These are phyloP conservation scores for Cnemophilus loriae DNA, from an alignment of 2,113 vertebrate genomes.

Conservation along the genomic window DNA sequence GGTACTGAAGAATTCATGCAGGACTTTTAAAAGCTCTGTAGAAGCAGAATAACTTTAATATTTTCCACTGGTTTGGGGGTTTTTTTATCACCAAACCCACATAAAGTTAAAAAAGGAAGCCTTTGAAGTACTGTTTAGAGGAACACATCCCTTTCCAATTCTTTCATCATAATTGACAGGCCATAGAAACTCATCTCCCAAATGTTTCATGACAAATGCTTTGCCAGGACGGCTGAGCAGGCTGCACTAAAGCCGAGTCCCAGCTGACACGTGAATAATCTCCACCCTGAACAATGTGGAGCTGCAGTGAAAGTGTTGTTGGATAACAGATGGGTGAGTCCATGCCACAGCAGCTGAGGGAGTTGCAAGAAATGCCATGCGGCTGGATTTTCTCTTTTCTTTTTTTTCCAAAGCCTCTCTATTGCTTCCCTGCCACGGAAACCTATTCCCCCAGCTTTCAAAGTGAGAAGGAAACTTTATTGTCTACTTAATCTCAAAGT, in stretches of 20 bases:
- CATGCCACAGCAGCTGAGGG: slow-evolving; percentile 4
- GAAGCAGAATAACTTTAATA: neutral
- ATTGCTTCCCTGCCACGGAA: neutral
- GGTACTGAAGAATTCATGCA: neutral
- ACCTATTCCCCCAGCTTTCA: slow-evolving; percentile 37
- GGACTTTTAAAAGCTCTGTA: neutral
- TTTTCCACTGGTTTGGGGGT: neutral
- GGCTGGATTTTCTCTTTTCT: neutral
- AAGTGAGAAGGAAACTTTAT: slow-evolving; percentile 44
- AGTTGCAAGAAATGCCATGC: slow-evolving; percentile 14
- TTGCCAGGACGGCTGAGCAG: slow-evolving; percentile 7
- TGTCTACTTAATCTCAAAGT: slow-evolving; percentile 33
- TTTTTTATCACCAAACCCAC: neutral
- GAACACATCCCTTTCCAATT: neutral
- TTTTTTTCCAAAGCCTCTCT: neutral
- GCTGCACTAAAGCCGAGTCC: slow-evolving; percentile 2
- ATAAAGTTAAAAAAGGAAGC: neutral
- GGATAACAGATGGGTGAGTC: slow-evolving; percentile 46
- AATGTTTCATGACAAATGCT: slow-evolving; percentile 43
- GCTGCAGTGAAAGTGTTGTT: neutral
- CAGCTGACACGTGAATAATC: slow-evolving; percentile 45
- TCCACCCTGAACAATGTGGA: slow-evolving; percentile 28
- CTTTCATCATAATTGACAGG: slow-evolving; percentile 33
- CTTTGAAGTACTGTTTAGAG: neutral
- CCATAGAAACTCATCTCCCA: slow-evolving; percentile 10